These are phyloP conservation scores for Eumacrocentrus americanus DNA, from an alignment of 2,888 invertebrate genomes.

Conservation along the genomic window DNA sequence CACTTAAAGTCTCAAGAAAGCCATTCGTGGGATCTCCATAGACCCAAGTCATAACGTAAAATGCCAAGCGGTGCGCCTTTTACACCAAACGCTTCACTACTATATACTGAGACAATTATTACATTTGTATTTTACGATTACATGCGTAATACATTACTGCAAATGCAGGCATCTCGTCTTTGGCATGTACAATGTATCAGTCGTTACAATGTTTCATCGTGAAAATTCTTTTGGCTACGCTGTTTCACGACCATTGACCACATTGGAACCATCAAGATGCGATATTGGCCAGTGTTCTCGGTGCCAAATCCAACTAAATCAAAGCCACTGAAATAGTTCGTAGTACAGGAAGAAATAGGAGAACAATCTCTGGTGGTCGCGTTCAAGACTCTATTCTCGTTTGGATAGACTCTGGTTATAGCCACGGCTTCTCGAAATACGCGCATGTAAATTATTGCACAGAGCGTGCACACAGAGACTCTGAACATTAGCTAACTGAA, in stretches of 20 bases:
- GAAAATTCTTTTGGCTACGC: too few relatives aligned
- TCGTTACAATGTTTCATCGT: too few relatives aligned
- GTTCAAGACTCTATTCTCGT: not conserved
- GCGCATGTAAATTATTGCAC: not conserved
- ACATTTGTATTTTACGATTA: constrained; percentile 43
- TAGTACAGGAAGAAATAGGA: not conserved
- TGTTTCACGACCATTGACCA: too few relatives aligned
- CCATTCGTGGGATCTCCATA: too few relatives aligned
- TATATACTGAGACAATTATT: constrained; percentile 24
- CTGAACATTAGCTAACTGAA: not conserved
- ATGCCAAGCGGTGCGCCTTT: too few relatives aligned
- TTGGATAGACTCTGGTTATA: not conserved
- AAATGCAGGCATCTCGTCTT: constrained; percentile 10
- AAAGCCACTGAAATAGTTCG: not conserved
- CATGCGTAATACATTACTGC: constrained; percentile 40
- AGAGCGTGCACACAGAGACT: too few relatives aligned
- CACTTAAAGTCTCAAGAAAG: not conserved
- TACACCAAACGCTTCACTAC: too few relatives aligned
- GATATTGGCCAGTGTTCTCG: not conserved
- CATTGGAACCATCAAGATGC: not conserved
- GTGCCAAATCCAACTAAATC: not conserved
- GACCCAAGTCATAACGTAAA: too few relatives aligned
- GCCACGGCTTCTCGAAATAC: not conserved
- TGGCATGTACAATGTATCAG: too few relatives aligned
- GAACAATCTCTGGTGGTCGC: not conserved